These are phyloP conservation scores for Poecile montanus DNA, from an alignment of 2,797 vertebrate species.

Conservation along the genomic window DNA sequence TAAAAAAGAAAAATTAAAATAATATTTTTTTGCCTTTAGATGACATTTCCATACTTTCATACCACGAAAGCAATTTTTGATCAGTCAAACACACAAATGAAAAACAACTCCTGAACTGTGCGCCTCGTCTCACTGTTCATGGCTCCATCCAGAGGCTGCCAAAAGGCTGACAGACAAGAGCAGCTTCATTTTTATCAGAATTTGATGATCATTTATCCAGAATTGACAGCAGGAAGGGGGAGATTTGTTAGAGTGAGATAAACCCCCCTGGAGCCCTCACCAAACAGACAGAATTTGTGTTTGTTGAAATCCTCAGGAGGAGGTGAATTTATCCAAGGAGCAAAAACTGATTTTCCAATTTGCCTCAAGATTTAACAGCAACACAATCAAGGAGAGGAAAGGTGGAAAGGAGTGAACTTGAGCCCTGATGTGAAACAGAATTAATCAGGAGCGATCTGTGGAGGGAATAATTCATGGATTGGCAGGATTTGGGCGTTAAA, in stretches of 20 bases:
- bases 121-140: background rate
- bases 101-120: background rate
- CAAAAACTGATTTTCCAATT: background rate
- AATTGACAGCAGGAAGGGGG: background rate
- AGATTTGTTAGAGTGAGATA: background rate
- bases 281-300: background rate
- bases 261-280: background rate
- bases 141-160: background rate
- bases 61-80: background rate
- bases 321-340: background rate
- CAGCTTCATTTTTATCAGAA: background rate
- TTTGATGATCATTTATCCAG: background rate
- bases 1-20: background rate
- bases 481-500: background rate
- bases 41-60: background rate
- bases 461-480: constrained; percentile 12
- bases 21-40: background rate
- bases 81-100: background rate
- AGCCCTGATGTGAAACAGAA: background rate
- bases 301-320: constrained; percentile 16
- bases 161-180: background rate
- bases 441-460: background rate
- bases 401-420: background rate
- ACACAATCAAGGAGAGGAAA: background rate
- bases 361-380: background rate